Percentiles rank a stretch among this genome's conserved stretches.
phyloP scores from a whole-genome alignment of 2,888 invertebrate genomes.

The Nymphalis polychloros region DNA sequence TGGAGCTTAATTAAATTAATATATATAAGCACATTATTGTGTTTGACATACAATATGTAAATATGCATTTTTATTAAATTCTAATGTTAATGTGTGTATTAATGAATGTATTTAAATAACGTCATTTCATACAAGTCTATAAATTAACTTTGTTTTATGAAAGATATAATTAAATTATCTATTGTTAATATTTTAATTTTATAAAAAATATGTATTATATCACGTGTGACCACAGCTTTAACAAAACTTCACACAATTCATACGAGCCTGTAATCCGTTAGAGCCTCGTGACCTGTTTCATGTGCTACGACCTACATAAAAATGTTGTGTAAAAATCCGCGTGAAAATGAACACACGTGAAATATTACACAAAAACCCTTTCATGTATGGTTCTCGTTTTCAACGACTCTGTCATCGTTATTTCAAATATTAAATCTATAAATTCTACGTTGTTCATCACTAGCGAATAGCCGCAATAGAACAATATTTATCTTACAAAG shows the following conservation, averaged over 20 bases:
- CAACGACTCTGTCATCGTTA: neutral
- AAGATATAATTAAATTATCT: too few species aligned
- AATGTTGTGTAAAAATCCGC: constrained; percentile 27
- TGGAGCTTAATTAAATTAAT: too few species aligned
- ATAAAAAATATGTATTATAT: neutral
- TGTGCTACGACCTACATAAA: constrained; percentile 37
- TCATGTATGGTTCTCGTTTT: neutral
- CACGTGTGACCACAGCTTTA: constrained; percentile 9
- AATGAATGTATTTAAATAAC: too few species aligned
- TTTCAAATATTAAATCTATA: neutral
- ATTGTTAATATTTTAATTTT: neutral
- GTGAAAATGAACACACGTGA: constrained; percentile 23
- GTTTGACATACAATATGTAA: too few species aligned
- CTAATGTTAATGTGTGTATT: too few species aligned
- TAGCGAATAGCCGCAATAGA: too few species aligned
- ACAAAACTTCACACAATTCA: constrained; percentile 33
- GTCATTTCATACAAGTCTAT: too few species aligned
- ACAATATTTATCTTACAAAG: too few species aligned
- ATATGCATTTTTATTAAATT: too few species aligned
- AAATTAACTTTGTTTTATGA: too few species aligned
- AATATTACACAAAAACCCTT: constrained; percentile 6
- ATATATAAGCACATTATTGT: too few species aligned
- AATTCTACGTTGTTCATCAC: too few species aligned
- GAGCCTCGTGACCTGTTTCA: constrained; percentile 49
- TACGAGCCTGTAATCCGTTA: constrained; percentile 47